Base-by-base conservation (phyloP, 2,113 vertebrate genomes). In the Chrysemys picta region DNA sequence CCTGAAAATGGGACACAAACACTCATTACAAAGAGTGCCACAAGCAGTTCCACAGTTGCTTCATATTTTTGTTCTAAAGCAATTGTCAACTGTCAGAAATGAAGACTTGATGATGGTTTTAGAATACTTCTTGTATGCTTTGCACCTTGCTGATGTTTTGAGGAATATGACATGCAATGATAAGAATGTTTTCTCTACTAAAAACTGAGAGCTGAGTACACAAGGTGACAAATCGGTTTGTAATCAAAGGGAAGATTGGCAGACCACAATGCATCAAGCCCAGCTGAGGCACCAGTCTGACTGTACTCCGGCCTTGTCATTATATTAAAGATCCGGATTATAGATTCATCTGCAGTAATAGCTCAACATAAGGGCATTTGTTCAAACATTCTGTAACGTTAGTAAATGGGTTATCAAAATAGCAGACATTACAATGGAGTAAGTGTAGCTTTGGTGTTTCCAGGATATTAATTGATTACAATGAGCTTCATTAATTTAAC, bases 301-400 rank as follows among this genome's bases (percentile, higher is more conserved):
- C 80, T 90, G 72, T 87, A 84, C 87, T 89, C 53, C 52, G 89
- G 85, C 81, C 75, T 92, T 92, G 88, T 62, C 82, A 31, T 93
- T 92, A 62, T 94, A 95, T 87, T 88, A 91, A 94, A 96, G 88
- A 87, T 96, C 79, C 3, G 4, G 87, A 84, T 95, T 97, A 96
- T 82, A 84, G 90, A 88, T 93, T 94, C 57, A 91, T 93, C 88
- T 93, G 72, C 72, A 87, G 79, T 89, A 91, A 54, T 87, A 94
- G 89, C 85, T 86, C 94, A 89, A 16, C 94, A 96, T 94, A 92
- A 96, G 87, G 92, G 42, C 45, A 49, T 94, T 95, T 93, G 75
- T 94, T 93, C 76, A 87, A 85, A 57, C 85, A 85, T 31, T 90
- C 45, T 91, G 81, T 94, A 93, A 89, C 69, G 45, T 93, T 42